These are phyloP conservation scores for Spinus pinus DNA, from an alignment of 2,797 vertebrate genomes.

Conservation along the genomic window DNA sequence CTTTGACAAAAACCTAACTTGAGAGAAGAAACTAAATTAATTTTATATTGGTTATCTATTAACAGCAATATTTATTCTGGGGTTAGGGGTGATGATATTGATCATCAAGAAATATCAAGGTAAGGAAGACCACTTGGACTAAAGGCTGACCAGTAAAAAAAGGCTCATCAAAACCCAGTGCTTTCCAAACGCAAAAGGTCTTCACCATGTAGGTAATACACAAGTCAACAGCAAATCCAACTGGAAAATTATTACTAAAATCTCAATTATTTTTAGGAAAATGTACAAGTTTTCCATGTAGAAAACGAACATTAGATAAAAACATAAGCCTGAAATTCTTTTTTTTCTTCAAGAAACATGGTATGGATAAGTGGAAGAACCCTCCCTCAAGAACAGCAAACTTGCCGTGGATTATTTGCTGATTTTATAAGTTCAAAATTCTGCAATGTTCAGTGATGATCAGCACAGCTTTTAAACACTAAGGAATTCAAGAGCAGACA, in stretches of 20 bases:
- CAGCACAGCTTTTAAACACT: neutral
- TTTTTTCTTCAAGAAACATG: neutral
- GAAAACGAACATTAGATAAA: accelerated
- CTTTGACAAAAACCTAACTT: neutral
- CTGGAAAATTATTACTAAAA: neutral
- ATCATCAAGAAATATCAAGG: neutral
- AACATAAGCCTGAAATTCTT: neutral
- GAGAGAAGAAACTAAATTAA: neutral
- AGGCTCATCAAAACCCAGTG: neutral
- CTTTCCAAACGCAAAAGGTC: neutral
- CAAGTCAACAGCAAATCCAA: neutral
- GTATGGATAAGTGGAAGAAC: neutral
- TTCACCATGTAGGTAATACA: neutral
- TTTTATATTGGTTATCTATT: neutral
- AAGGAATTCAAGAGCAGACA: neutral
- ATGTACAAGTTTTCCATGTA: neutral
- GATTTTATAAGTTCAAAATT: neutral
- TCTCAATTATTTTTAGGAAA: neutral
- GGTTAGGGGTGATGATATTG: accelerated
- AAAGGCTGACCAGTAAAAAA: neutral
- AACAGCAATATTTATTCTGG: neutral
- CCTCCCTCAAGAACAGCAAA: neutral
- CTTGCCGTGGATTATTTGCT: neutral
- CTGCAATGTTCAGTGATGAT: accelerated
- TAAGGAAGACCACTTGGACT: neutral